These are phyloP conservation scores for Siderastrea siderea DNA, from an alignment of 92 coral and sea anemone genomes.

Conservation along the genomic window DNA sequence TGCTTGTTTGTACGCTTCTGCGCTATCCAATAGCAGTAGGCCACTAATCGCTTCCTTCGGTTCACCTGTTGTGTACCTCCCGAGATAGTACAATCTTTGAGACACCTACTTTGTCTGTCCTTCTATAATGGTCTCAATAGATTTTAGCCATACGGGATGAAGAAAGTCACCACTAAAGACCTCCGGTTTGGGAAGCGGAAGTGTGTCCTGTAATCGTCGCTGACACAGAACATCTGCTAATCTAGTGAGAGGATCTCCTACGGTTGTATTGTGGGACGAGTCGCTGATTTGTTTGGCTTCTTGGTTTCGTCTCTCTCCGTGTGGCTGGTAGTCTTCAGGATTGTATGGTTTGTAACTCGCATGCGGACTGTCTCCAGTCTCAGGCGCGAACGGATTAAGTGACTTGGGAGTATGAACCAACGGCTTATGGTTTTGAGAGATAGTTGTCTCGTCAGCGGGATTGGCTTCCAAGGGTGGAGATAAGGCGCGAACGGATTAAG, in stretches of 20 bases:
- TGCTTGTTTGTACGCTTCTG: slow-evolving; percentile 57
- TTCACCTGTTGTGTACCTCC: slow-evolving; percentile 67
- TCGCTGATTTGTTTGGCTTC: too few species aligned
- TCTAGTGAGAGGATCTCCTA: too few species aligned
- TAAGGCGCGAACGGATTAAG: too few species aligned
- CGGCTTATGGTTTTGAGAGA: slow-evolving; percentile 2
- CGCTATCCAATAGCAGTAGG: slow-evolving; percentile 35
- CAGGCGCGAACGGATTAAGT: slow-evolving; percentile 15
- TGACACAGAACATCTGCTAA: too few species aligned
- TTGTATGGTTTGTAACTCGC: too few species aligned
- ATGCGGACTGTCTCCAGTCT: not conserved
- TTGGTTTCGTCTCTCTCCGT: too few species aligned
- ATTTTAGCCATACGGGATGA: slow-evolving; percentile 54
- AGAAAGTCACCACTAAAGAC: not conserved
- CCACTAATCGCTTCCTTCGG: slow-evolving; percentile 65
- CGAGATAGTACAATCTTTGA: slow-evolving; percentile 52
- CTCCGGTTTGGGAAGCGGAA: too few species aligned
- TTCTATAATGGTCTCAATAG: slow-evolving; percentile 64
- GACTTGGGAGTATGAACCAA: slow-evolving; percentile 22
- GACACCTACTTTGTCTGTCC: slow-evolving; percentile 23
- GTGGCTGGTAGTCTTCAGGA: too few species aligned
- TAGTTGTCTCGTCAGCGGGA: slow-evolving; percentile 1
- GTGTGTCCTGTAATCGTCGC: too few species aligned
- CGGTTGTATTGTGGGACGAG: too few species aligned
- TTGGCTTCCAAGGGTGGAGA: slow-evolving; percentile 7